Evolutionary conservation across 2,888 invertebrate genomes (phyloP).

Genomic region (Lagria hirta): DNA sequence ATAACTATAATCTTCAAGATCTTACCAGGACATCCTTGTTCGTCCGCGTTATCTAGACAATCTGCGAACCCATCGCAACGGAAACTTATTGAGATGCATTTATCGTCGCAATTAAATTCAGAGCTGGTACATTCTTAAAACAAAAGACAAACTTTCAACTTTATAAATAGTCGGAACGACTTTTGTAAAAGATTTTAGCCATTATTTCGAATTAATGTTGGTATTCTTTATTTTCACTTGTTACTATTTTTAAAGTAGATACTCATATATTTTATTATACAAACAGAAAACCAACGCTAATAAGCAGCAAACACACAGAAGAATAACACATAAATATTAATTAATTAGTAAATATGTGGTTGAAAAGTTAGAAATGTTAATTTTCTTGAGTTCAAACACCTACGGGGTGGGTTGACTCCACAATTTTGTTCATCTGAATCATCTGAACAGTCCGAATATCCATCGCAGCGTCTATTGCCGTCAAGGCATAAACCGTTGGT

Average conservation of each 20-base stretch:
- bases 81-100: slow-evolving; percentile 52
- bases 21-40: slow-evolving; percentile 59
- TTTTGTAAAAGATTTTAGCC: slow-evolving; percentile 4
- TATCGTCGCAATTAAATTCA: slow-evolving; percentile 58
- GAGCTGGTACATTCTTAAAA: slow-evolving; percentile 43
- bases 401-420: not conserved
- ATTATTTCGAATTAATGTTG: no score
- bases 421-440: slow-evolving; percentile 63
- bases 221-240: no score
- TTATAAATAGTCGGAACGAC: no score
- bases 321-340: no score
- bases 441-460: slow-evolving; percentile 60
- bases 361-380: no score
- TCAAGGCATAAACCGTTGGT: slow-evolving; percentile 56
- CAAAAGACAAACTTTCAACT: slow-evolving; percentile 1
- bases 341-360: no score
- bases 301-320: no score
- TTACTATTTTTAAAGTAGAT: no score
- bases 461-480: slow-evolving; percentile 53
- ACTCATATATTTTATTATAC: no score
- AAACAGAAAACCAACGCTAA: no score
- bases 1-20: slow-evolving; percentile 3
- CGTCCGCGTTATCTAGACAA: slow-evolving; percentile 63
- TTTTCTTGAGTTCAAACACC: no score
- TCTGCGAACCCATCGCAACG: slow-evolving; percentile 60